Evolutionary conservation across 2,113 vertebrate genomes (phyloP).

Genomic region (Rissa tridactyla): DNA sequence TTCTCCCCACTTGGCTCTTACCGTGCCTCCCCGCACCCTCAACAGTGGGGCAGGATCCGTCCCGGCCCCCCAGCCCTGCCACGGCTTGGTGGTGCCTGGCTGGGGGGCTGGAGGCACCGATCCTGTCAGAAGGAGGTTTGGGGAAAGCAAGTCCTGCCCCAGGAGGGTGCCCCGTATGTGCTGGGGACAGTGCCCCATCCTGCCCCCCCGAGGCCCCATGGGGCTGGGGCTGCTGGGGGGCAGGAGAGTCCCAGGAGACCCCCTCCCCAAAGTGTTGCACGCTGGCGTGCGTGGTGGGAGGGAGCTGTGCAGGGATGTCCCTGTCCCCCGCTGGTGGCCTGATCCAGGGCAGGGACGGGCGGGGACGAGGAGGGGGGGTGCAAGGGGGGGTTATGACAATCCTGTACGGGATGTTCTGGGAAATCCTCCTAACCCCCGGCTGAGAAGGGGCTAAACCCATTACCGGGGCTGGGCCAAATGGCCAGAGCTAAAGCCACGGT

Average conservation of each 20-base stretch:
- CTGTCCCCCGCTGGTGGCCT: neutral
- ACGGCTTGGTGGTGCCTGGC: neutral
- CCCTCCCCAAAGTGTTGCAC: neutral
- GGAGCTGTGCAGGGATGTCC: neutral
- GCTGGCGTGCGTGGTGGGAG: neutral
- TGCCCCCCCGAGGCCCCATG: neutral
- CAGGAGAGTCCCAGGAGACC: neutral
- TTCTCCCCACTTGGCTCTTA: neutral
- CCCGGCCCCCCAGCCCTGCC: neutral
- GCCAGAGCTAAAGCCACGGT: neutral
- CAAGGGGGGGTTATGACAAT: neutral
- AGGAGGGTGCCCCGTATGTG: rapidly evolving
- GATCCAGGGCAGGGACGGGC: rapidly evolving
- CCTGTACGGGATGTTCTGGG: slow-evolving; percentile 62
- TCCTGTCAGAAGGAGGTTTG: neutral
- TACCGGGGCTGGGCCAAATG: neutral
- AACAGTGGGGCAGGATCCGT: rapidly evolving
- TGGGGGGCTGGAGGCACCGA: rapidly evolving
- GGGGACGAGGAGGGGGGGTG: rapidly evolving
- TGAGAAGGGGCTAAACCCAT: slow-evolving; percentile 62
- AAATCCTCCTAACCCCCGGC: slow-evolving; percentile 57
- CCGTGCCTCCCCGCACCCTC: neutral
- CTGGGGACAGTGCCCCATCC: neutral
- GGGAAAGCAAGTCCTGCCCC: neutral
- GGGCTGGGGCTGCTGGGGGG: rapidly evolving